Evolutionary conservation across 2,113 vertebrate species (phyloP).

Genomic region (Xiphias gladius): DNA sequence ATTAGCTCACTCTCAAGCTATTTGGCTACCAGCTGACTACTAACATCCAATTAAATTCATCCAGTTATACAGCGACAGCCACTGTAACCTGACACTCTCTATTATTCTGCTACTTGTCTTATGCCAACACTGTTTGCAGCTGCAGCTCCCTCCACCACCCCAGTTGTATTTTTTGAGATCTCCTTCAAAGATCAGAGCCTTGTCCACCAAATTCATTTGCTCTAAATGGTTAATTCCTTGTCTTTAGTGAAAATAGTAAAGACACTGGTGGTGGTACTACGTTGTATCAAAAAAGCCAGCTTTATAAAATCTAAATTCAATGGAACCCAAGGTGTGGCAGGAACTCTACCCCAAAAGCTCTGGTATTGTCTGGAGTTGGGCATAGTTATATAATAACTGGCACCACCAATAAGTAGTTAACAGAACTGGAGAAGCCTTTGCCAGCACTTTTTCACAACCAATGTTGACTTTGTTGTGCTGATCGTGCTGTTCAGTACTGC

Average conservation of each 20-base stretch:
- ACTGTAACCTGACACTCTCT: background rate
- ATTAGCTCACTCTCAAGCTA: background rate
- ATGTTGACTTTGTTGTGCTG: background rate
- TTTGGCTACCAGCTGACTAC: background rate
- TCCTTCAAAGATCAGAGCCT: background rate
- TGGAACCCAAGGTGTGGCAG: background rate
- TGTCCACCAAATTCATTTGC: background rate
- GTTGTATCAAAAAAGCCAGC: background rate
- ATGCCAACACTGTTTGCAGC: background rate
- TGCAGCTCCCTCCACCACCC: too few species aligned
- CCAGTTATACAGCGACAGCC: background rate
- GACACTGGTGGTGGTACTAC: background rate
- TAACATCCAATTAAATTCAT: background rate
- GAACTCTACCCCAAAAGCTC: background rate
- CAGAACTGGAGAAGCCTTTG: conserved; percentile 16
- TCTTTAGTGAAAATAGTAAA: background rate
- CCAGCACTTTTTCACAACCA: background rate
- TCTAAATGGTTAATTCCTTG: background rate
- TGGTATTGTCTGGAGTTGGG: background rate
- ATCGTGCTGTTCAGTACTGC: conserved; percentile 8
- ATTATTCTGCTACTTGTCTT: background rate
- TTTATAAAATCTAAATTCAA: background rate
- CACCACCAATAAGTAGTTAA: background rate
- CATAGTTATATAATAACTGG: background rate
- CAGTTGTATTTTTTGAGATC: background rate